These are phyloP conservation scores for Busseola fusca DNA, from an alignment of 2,888 invertebrate genomes.

Conservation along the genomic window DNA sequence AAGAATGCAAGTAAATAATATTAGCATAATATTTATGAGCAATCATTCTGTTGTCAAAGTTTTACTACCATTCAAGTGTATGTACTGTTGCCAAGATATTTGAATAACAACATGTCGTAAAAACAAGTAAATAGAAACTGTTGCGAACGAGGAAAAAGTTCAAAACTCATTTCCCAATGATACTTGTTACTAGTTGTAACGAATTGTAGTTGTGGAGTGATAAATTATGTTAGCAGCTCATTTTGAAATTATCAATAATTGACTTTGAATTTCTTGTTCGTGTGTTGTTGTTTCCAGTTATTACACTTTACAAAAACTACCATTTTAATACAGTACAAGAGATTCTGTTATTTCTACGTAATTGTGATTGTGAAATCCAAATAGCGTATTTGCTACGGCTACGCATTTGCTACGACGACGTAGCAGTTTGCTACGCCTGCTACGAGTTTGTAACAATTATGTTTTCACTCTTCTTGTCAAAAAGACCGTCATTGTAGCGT, in stretches of 20 bases:
- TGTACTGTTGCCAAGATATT: constrained; percentile 57
- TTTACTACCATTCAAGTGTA: constrained; percentile 51
- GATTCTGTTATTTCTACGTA: neutral
- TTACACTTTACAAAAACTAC: neutral
- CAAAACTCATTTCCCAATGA: constrained; percentile 49
- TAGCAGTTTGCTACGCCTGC: constrained; percentile 14
- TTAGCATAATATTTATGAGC: constrained; percentile 61
- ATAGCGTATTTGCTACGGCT: neutral
- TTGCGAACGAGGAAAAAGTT: constrained; percentile 40
- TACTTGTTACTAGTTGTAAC: constrained; percentile 28
- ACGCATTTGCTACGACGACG: constrained; percentile 18
- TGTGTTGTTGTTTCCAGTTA: neutral
- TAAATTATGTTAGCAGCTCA: constrained; percentile 17
- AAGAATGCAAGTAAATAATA: constrained; percentile 56
- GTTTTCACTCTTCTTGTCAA: too few relatives aligned
- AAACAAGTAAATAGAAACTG: constrained; percentile 54
- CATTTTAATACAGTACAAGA: neutral
- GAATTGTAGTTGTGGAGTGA: constrained; percentile 1
- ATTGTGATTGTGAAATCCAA: neutral
- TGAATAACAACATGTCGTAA: constrained; percentile 63
- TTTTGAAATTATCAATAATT: constrained; percentile 20
- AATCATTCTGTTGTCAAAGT: constrained; percentile 59
- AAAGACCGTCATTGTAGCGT: too few relatives aligned
- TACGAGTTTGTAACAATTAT: constrained; percentile 12
- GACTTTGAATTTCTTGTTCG: constrained; percentile 9